phyloP scores from a whole-genome alignment of 1,140 invertebrate species.

The Drosophila carrolli region DNA sequence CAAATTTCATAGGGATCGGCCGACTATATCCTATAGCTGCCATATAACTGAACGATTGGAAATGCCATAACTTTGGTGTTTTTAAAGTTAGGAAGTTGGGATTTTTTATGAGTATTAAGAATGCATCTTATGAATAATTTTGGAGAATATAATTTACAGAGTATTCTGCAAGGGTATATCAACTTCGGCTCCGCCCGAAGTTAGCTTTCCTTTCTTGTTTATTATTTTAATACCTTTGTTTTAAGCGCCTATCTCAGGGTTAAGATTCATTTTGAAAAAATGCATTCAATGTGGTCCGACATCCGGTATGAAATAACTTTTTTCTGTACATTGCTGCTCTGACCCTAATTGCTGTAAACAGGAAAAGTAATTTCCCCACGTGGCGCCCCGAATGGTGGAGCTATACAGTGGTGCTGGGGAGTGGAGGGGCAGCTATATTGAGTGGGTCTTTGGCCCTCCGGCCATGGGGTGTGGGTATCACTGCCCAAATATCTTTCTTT shows the following conservation, averaged over 20 bases:
- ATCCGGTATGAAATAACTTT: slow-evolving; percentile 53
- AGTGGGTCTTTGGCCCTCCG: background rate
- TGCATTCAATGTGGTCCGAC: slow-evolving; percentile 53
- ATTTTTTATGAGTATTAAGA: too few species aligned
- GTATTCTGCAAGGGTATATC: too few species aligned
- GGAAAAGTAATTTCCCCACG: slow-evolving; percentile 52
- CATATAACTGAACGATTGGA: too few species aligned
- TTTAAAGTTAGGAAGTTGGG: too few species aligned
- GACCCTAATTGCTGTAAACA: slow-evolving; percentile 62
- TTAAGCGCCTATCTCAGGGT: slow-evolving; percentile 27
- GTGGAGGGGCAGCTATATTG: too few species aligned
- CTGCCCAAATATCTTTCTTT: slow-evolving; percentile 43
- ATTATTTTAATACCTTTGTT: background rate
- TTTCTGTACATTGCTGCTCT: slow-evolving; percentile 19
- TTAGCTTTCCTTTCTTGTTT: too few species aligned
- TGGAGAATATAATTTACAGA: too few species aligned
- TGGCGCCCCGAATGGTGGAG: slow-evolving; percentile 27
- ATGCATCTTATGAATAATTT: too few species aligned
- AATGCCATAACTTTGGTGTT: too few species aligned
- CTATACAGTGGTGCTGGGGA: slow-evolving; percentile 1
- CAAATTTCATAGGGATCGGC: too few species aligned
- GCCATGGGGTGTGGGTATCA: slow-evolving; percentile 18
- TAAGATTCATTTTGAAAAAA: slow-evolving; percentile 43
- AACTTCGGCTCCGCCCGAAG: too few species aligned
- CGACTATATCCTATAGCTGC: too few species aligned